Evolutionary conservation across 2,113 vertebrate species (phyloP).

Genomic region (Bubalus kerabau): DNA sequence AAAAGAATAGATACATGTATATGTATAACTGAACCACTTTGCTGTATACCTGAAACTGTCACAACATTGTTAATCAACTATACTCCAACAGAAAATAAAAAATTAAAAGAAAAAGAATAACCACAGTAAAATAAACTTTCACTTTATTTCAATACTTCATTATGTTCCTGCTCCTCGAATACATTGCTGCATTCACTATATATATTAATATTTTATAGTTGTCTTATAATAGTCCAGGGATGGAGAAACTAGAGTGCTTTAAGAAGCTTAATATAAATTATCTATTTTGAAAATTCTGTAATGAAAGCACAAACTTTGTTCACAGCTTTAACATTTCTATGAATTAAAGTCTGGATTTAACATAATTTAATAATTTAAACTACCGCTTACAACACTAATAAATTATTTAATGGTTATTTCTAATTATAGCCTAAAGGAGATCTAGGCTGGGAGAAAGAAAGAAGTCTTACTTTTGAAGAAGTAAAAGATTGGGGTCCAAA

Average conservation of each 20-base stretch:
- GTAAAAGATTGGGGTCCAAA: constrained; percentile 76
- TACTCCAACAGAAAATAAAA: background rate
- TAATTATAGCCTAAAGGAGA: constrained; percentile 73
- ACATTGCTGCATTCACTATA: constrained; percentile 32
- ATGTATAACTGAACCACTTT: background rate
- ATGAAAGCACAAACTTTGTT: constrained; percentile 40
- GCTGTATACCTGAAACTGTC: background rate
- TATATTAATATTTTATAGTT: constrained; percentile 59
- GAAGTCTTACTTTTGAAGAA: constrained; percentile 78
- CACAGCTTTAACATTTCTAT: constrained; percentile 19
- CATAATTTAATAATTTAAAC: constrained; percentile 35
- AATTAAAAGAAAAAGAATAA: background rate
- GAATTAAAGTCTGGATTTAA: constrained; percentile 51
- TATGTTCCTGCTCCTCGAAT: constrained; percentile 27
- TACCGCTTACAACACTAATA: constrained; percentile 27
- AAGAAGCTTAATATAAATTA: constrained; percentile 59
- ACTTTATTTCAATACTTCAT: constrained; percentile 42
- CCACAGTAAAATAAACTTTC: constrained; percentile 27
- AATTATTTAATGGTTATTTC: constrained; percentile 17
- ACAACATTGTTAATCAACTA: background rate
- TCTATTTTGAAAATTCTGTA: constrained; percentile 55
- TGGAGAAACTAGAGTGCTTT: constrained; percentile 50
- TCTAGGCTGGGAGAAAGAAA: constrained; percentile 72
- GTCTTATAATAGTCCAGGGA: constrained; percentile 56
- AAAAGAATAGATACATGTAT: background rate